Evolutionary conservation across 2,113 vertebrate species (phyloP).

Genomic region (Mustela nigripes): DNA sequence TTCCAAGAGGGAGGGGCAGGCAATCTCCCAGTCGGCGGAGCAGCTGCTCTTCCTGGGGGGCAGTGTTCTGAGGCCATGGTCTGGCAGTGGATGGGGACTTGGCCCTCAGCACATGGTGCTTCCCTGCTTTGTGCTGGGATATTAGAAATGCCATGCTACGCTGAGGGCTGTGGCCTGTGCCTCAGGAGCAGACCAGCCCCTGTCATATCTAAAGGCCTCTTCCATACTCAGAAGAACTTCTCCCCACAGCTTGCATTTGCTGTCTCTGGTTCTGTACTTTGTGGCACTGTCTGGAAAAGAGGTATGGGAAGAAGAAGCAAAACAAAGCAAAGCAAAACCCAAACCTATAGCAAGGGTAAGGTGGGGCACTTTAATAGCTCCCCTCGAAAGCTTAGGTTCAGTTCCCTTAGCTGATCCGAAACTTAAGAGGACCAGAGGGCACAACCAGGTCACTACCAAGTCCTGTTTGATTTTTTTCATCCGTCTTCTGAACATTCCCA

Average conservation of each 20-base stretch:
- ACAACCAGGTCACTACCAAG: background rate
- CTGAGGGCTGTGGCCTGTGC: background rate
- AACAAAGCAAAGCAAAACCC: background rate
- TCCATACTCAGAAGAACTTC: background rate
- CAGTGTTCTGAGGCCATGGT: background rate
- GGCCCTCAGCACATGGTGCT: background rate
- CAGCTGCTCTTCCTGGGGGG: constrained; percentile 51
- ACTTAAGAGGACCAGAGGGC: background rate
- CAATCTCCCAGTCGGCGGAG: background rate
- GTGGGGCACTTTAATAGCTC: background rate
- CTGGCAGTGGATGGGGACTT: background rate
- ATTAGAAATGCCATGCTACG: background rate
- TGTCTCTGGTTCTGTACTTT: background rate
- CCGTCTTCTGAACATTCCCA: background rate
- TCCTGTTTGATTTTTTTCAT: background rate
- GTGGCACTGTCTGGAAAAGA: background rate
- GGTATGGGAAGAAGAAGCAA: background rate
- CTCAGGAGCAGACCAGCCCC: background rate
- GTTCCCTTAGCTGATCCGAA: background rate
- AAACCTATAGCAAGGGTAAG: background rate
- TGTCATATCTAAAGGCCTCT: background rate
- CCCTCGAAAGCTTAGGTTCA: background rate
- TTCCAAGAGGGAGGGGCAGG: constrained; percentile 29
- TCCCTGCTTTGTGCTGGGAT: constrained; percentile 48
- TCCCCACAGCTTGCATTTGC: background rate